Base-by-base conservation (phyloP, 2,888 invertebrate species). In the Lamellibrachia columna region DNA sequence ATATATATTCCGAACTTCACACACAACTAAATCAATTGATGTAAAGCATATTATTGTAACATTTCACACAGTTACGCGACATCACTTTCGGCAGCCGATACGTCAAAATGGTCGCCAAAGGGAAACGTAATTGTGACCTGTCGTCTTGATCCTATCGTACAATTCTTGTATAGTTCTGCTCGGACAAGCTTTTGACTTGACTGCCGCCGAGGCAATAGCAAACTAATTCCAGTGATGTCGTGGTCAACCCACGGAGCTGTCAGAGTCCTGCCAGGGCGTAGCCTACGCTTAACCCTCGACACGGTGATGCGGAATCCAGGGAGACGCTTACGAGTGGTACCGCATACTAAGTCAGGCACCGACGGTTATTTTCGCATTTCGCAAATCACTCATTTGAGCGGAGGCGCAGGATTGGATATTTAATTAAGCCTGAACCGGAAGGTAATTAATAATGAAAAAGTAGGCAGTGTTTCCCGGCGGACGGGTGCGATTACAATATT, bases 1-100 rank as follows among this genome's bases (percentile, higher is more conserved):
- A 15, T 15, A 75, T 15, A 75, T 22, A 15, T n/a, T 55, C 15
- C n/a, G n/a, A 15, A 3, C n/a, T 75, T 60, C 60, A 60, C 60
- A 60, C 11, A 2, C 60, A 60, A 60, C 11, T 60, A 11, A 22
- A 3, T 60, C 75, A 22, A 75, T 75, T 6, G 75, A 15, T 22
- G 75, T 22, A 75, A 2, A 15, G 6, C 58, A 58, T 8, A 58
- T 8, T 58, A 58, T 40, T 40, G 40, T 58, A 58, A 75, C 3
- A n/a, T 15, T 75, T 15, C 75, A 75, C 15, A 75, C 15, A 75
- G 22, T 75, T 6, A 22, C 6, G 75, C 75, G 75, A 75, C 75
- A 22, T 75, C 75, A 75, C 75, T 75, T 75, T n/a, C 75, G 75
- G 75, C 75, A 15, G 75, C n/a, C 75, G 75, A 75, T 75, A 75